phyloP scores from a whole-genome alignment of 2,797 vertebrate genomes.

The Falco rusticolus region DNA sequence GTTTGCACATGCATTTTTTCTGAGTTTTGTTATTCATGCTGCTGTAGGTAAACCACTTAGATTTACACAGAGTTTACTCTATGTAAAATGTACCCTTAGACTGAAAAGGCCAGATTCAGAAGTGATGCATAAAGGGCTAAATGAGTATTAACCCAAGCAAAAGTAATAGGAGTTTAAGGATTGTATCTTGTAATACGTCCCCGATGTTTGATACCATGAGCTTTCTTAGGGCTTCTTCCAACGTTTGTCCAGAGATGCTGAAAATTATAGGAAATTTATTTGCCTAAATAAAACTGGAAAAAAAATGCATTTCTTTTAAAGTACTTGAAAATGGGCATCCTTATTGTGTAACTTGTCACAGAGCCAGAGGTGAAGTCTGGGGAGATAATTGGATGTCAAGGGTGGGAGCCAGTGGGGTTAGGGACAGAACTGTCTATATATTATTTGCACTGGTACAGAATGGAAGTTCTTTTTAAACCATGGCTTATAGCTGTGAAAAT shows the following conservation, averaged over 20 bases:
- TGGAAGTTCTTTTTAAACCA: background rate
- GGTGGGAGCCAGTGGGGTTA: background rate
- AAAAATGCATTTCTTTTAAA: background rate
- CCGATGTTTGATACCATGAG: background rate
- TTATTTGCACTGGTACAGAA: background rate
- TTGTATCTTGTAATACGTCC: background rate
- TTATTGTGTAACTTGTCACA: background rate
- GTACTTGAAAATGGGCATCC: background rate
- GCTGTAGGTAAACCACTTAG: background rate
- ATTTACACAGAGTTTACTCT: background rate
- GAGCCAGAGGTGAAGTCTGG: background rate
- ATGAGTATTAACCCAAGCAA: background rate
- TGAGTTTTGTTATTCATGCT: background rate
- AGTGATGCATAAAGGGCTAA: background rate
- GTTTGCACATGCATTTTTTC: background rate
- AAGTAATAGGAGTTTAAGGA: background rate
- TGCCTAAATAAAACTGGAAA: background rate
- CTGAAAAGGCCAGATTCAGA: background rate
- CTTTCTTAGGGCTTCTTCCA: background rate
- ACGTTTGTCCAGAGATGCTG: background rate
- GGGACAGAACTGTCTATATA: background rate
- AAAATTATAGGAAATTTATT: background rate
- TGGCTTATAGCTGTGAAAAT: background rate
- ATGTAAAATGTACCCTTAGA: background rate
- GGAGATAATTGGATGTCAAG: background rate